Conservation (phyloP, 2,797 vertebrate genomes). For the Lycodopsis pacificus region DNA sequence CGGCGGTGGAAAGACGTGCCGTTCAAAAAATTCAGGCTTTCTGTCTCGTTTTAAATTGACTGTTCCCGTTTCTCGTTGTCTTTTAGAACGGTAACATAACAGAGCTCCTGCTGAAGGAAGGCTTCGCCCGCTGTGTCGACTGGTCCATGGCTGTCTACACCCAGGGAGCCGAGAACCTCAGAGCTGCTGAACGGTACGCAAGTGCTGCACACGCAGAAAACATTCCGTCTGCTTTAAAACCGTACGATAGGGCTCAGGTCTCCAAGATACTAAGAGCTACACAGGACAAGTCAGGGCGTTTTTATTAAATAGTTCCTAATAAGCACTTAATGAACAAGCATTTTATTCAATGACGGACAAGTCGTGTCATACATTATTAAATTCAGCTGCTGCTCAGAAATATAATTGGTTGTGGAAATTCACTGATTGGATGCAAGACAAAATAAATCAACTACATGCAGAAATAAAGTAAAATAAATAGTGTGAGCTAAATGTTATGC, state of each 20-base stretch:
- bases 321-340: too few relatives aligned
- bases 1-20: neutral
- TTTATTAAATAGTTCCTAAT: neutral
- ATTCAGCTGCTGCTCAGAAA: neutral
- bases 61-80: neutral
- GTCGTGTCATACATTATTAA: neutral
- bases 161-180: constrained; percentile 94
- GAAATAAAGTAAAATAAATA: neutral
- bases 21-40: neutral
- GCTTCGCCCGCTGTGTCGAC: constrained; percentile 97
- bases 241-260: neutral
- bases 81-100: constrained; percentile 97
- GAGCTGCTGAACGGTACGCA: constrained; percentile 90
- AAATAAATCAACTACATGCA: neutral
- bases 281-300: neutral
- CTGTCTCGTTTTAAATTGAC: neutral
- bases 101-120: constrained; percentile 94
- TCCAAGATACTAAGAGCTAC: neutral
- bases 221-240: neutral
- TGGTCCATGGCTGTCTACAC: constrained; percentile 98
- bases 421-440: neutral
- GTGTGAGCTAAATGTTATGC: neutral
- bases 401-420: neutral
- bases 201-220: neutral
- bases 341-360: neutral